Conservation (phyloP, 2,113 vertebrate genomes). For the Trematocara zebra region DNA sequence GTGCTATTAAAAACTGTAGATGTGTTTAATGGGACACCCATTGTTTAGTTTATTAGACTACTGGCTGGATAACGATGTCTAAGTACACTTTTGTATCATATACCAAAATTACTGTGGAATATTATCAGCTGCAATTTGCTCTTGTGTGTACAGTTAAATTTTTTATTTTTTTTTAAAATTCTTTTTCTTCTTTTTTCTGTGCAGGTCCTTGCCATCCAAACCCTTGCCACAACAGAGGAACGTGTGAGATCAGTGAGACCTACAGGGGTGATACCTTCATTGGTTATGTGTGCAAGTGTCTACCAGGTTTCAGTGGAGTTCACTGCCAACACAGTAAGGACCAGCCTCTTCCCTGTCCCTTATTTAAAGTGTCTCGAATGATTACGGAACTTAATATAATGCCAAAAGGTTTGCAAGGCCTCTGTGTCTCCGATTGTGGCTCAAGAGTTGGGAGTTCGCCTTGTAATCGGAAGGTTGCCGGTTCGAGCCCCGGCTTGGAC, state of each 20-base stretch:
- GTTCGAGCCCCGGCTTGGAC: too few species aligned
- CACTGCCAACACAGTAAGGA: slow-evolving; percentile 98
- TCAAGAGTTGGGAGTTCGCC: too few species aligned
- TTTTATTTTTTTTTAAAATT: not conserved
- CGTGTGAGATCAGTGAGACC: slow-evolving; percentile 92
- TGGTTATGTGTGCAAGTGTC: slow-evolving; percentile 94
- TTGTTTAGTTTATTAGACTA: not conserved
- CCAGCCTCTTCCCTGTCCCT: not conserved
- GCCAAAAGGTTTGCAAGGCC: not conserved
- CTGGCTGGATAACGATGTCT: not conserved
- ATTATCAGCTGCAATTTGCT: not conserved
- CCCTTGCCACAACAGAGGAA: slow-evolving; percentile 95
- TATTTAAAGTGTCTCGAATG: not conserved
- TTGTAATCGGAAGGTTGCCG: too few species aligned
- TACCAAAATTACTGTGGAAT: not conserved
- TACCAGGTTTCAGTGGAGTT: slow-evolving; percentile 88
- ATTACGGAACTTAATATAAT: not conserved
- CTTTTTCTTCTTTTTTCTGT: not conserved
- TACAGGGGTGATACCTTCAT: slow-evolving; percentile 96
- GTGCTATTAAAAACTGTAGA: not conserved
- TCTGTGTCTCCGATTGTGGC: not conserved
- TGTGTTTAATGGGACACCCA: not conserved
- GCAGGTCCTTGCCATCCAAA: slow-evolving; percentile 93
- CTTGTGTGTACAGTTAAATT: not conserved
- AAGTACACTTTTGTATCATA: not conserved